Percentiles rank a stretch among this genome's conserved stretches.
Conservation (phyloP, 2,888 invertebrate genomes). For the Ceraclea dissimilis region DNA sequence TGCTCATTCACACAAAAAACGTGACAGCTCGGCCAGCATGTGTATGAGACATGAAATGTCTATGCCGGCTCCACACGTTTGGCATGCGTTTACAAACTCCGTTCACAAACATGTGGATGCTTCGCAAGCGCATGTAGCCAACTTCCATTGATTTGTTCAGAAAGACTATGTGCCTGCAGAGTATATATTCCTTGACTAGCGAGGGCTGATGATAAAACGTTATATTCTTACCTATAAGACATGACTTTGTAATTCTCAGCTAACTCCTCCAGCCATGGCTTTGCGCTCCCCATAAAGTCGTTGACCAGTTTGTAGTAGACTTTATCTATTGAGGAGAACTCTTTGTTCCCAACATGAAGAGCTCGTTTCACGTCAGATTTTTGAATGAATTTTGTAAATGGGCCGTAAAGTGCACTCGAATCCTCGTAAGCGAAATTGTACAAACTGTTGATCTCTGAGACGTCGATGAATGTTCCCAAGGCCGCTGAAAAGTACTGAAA, state of each 20-base stretch:
- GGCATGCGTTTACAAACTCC: no score
- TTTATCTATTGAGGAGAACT: constrained; percentile 44
- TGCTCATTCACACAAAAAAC: no score
- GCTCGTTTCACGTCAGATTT: constrained; percentile 41
- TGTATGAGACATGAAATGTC: no score
- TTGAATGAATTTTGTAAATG: constrained; percentile 42
- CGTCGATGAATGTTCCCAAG: constrained; percentile 39
- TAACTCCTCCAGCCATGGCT: constrained; percentile 47
- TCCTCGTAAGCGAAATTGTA: constrained; percentile 46
- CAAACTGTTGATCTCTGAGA: constrained; percentile 41
- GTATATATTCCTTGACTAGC: no score
- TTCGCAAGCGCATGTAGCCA: no score
- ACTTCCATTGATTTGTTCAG: no score
- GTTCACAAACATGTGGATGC: no score
- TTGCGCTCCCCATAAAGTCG: constrained; percentile 52
- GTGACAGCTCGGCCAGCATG: no score
- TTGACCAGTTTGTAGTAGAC: constrained; percentile 46
- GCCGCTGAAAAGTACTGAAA: constrained; percentile 47
- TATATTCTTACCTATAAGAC: constrained; percentile 48
- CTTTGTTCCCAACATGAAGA: constrained; percentile 46
- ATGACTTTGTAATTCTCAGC: constrained; percentile 50
- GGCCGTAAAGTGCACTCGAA: constrained; percentile 33
- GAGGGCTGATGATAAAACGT: no score
- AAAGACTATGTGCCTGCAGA: no score
- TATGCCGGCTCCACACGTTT: no score